Evolutionary conservation across 1,140 invertebrate species (phyloP).

Genomic region (Cataglyphis hispanica): DNA sequence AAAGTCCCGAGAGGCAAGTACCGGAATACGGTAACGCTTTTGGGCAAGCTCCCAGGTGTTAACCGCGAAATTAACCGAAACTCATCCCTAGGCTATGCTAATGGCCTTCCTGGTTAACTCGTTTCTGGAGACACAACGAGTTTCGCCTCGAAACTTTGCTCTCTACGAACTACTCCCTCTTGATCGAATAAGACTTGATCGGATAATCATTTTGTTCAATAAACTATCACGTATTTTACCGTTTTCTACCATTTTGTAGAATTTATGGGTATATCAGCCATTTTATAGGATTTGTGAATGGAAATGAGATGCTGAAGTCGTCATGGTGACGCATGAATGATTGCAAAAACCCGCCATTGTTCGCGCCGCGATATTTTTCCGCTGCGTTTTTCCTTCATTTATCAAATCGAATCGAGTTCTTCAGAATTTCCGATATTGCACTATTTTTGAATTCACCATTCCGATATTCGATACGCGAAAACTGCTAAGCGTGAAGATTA

Average conservation of each 20-base stretch:
- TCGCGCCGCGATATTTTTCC: not conserved
- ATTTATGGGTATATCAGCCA: not conserved
- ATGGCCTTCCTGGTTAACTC: conserved; percentile 59
- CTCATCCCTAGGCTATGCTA: conserved; percentile 65
- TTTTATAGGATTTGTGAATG: not conserved
- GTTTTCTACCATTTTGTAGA: not conserved
- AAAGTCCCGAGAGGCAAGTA: conserved; percentile 38
- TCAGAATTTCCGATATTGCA: conserved; percentile 8
- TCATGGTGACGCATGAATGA: not conserved
- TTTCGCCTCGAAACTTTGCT: conserved; percentile 56
- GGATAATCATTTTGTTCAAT: conserved; percentile 14
- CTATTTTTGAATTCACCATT: conserved; percentile 5
- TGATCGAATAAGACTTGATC: conserved; percentile 59
- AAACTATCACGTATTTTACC: not conserved
- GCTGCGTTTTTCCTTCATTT: not conserved
- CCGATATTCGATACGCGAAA: conserved; percentile 18
- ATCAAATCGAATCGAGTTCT: conserved; percentile 9
- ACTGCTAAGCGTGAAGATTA: conserved; percentile 15
- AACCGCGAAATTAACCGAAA: conserved; percentile 67
- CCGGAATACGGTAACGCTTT: conserved; percentile 53
- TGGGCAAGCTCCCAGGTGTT: conserved; percentile 36
- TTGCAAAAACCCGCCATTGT: not conserved
- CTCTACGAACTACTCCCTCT: conserved; percentile 16
- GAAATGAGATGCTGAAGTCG: not conserved
- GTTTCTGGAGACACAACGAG: conserved; percentile 36